Evolutionary conservation across 2,113 vertebrate species (phyloP).

Genomic region (Spilogale gracilis): DNA sequence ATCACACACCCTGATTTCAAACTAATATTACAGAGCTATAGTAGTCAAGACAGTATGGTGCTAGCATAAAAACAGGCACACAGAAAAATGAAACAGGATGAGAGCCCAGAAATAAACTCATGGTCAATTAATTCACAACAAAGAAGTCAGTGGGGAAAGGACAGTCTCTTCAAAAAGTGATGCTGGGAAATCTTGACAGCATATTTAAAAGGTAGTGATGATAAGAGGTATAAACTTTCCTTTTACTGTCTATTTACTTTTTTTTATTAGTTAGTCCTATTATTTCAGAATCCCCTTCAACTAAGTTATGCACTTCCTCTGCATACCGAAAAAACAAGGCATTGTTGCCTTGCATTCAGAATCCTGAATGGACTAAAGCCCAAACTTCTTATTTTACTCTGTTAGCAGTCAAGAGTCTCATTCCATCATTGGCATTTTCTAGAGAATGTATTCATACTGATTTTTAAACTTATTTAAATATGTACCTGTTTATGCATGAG

Average conservation of each 20-base stretch:
- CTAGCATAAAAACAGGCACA: neutral
- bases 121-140: neutral
- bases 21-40: neutral
- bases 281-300: conserved; percentile 37
- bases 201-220: neutral
- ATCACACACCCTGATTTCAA: neutral
- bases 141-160: neutral
- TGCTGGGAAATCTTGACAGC: neutral
- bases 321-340: neutral
- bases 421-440: neutral
- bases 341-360: neutral
- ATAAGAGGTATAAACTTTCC: neutral
- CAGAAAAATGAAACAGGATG: neutral
- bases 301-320: conserved; percentile 27
- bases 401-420: neutral
- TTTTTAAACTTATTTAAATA: neutral
- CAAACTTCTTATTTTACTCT: neutral
- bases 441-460: neutral
- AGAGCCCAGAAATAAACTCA: neutral
- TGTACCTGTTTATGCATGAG: too few species aligned
- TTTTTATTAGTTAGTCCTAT: neutral
- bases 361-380: neutral
- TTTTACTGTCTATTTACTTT: neutral
- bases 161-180: neutral
- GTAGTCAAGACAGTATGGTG: neutral